Conservation (phyloP, 30 jellyfish, hydroid and myxozoan species). For the Aurelia aurita region DNA sequence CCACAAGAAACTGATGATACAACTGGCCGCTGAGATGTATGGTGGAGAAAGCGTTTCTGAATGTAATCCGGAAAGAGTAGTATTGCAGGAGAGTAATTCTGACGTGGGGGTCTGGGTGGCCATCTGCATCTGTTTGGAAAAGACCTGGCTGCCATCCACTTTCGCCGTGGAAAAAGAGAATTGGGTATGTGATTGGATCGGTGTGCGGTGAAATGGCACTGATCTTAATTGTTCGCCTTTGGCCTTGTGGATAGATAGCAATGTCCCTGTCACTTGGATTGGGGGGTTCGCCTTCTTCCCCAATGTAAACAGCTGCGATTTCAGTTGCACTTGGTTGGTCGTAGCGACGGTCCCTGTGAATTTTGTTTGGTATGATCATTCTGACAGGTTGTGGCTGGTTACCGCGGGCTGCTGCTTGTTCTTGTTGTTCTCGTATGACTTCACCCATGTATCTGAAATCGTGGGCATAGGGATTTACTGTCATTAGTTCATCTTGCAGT, state of each 20-base stretch:
- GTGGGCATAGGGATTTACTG: background rate
- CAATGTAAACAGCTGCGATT: background rate
- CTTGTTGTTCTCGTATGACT: background rate
- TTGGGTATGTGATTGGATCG: constrained; percentile 59
- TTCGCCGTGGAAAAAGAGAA: constrained; percentile 46
- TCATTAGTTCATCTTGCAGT: constrained; percentile 12
- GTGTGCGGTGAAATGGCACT: background rate
- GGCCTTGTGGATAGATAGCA: background rate
- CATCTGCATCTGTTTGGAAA: background rate
- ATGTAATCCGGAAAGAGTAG: background rate
- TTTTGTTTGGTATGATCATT: background rate
- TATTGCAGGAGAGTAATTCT: no score
- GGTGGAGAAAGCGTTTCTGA: background rate
- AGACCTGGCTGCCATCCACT: constrained; percentile 15
- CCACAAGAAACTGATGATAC: background rate
- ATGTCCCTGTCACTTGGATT: background rate
- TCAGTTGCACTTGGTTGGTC: no score
- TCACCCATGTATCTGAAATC: constrained; percentile 5
- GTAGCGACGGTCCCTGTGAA: no score
- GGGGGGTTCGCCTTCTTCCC: background rate
- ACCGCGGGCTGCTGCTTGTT: background rate
- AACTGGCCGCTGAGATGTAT: background rate
- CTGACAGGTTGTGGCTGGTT: background rate
- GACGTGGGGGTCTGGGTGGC: no score
- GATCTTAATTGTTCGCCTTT: background rate